These are phyloP conservation scores for Thalpophila matura DNA, from an alignment of 2,888 invertebrate species.

Conservation along the genomic window DNA sequence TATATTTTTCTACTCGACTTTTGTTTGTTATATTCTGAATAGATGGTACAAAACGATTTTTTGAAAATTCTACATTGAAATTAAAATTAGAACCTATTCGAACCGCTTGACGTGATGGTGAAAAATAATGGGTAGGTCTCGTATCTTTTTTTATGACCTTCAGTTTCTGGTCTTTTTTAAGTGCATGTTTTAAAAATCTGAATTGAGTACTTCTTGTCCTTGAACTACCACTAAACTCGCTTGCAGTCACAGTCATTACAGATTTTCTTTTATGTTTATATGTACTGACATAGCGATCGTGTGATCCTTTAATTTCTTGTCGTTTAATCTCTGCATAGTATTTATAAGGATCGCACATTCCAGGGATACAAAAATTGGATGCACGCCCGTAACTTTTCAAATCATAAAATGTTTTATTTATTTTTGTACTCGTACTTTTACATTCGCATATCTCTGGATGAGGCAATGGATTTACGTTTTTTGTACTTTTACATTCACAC, in stretches of 20 bases:
- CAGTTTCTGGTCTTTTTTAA: not conserved
- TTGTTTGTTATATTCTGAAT: not conserved
- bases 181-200: slow-evolving; percentile 6
- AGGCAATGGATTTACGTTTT: not conserved
- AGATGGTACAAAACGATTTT: slow-evolving; percentile 35
- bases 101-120: slow-evolving; percentile 48
- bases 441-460: not conserved
- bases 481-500: slow-evolving; percentile 14
- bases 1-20: slow-evolving; percentile 4
- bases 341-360: slow-evolving; percentile 9
- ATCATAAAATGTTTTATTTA: not conserved
- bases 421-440: slow-evolving; percentile 16
- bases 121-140: not conserved
- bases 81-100: slow-evolving; percentile 64
- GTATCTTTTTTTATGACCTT: slow-evolving; percentile 4
- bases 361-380: slow-evolving; percentile 13
- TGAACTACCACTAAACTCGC: slow-evolving; percentile 1
- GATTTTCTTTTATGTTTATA: slow-evolving; percentile 29
- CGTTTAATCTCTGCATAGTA: slow-evolving; percentile 17
- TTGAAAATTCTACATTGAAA: slow-evolving; percentile 67
- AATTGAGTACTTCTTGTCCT: slow-evolving; percentile 26
- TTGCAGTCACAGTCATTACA: slow-evolving; percentile 11
- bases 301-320: slow-evolving; percentile 1
- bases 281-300: slow-evolving; percentile 1
- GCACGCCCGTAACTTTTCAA: not conserved